These are phyloP conservation scores for Entomobrya proxima DNA, from an alignment of 2,888 invertebrate genomes.

Conservation along the genomic window DNA sequence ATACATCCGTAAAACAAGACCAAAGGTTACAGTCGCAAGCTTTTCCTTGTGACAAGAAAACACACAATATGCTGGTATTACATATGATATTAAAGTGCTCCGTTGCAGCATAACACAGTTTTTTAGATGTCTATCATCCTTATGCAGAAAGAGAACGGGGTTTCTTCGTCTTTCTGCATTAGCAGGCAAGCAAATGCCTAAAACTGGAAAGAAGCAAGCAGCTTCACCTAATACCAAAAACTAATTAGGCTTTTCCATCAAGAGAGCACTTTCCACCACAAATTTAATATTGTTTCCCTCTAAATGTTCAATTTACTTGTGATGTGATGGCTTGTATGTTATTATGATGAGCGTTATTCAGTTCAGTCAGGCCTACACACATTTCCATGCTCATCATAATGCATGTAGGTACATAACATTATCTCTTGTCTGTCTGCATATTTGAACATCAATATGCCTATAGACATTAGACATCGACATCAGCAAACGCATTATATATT, in stretches of 20 bases:
- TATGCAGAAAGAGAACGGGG: slow-evolving; percentile 47
- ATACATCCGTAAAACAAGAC: no score
- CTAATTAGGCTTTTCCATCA: slow-evolving; percentile 69
- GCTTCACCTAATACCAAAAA: slow-evolving; percentile 68
- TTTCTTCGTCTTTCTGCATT: slow-evolving; percentile 42
- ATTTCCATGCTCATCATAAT: slow-evolving; percentile 12
- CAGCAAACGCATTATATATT: slow-evolving; percentile 2
- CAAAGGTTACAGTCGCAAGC: not conserved
- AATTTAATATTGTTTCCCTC: slow-evolving; percentile 68
- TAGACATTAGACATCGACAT: not conserved
- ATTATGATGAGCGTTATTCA: slow-evolving; percentile 55
- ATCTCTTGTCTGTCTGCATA: not conserved
- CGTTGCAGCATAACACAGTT: not conserved
- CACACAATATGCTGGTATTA: not conserved
- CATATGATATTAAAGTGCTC: not conserved
- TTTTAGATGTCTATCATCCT: not conserved
- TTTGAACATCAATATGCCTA: not conserved
- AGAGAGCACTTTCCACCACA: slow-evolving; percentile 68
- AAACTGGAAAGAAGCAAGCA: slow-evolving; percentile 20
- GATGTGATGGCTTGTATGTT: slow-evolving; percentile 64
- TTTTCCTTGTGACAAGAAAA: not conserved
- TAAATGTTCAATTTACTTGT: slow-evolving; percentile 69
- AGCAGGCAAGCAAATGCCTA: not conserved
- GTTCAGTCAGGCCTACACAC: not conserved
- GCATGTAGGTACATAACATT: not conserved